Evolutionary conservation across 2,113 vertebrate species (phyloP).

Genomic region (Apodemus speciosus): DNA sequence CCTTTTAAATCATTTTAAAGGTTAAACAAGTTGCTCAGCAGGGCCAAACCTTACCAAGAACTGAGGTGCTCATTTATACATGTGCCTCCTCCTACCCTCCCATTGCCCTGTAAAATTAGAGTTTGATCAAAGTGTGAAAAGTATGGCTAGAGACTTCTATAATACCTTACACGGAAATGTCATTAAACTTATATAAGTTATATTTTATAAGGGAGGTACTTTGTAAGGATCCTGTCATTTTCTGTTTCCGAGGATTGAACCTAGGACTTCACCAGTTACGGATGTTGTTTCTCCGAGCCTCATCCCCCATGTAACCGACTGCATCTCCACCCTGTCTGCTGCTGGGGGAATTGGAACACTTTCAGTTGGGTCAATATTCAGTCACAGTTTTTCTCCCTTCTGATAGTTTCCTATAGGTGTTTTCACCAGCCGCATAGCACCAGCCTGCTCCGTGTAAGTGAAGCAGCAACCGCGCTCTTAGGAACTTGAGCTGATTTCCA

Average conservation of each 20-base stretch:
- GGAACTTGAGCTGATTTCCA: not conserved
- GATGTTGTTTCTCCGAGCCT: not conserved
- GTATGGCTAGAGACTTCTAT: not conserved
- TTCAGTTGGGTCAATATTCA: constrained; percentile 32
- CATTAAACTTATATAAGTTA: constrained; percentile 45
- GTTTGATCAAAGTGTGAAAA: constrained; percentile 46
- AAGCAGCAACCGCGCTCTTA: not conserved
- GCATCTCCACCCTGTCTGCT: not conserved
- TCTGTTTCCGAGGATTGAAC: not conserved
- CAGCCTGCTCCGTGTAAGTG: not conserved
- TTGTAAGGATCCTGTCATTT: not conserved
- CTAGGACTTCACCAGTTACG: too few species aligned
- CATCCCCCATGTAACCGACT: not conserved
- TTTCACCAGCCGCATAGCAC: not conserved
- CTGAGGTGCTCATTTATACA: constrained; percentile 28
- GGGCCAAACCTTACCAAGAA: not conserved
- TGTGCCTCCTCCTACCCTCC: not conserved
- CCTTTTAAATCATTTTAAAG: constrained; percentile 40
- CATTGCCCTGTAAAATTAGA: constrained; percentile 23
- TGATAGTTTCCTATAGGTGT: not conserved
- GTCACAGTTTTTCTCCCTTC: constrained; percentile 13
- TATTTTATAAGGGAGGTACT: not conserved
- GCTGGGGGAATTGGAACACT: not conserved
- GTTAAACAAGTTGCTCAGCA: constrained; percentile 39
- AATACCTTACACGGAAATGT: not conserved